phyloP scores from a whole-genome alignment of 2,888 invertebrate species.

The Chrysodeixis includens region DNA sequence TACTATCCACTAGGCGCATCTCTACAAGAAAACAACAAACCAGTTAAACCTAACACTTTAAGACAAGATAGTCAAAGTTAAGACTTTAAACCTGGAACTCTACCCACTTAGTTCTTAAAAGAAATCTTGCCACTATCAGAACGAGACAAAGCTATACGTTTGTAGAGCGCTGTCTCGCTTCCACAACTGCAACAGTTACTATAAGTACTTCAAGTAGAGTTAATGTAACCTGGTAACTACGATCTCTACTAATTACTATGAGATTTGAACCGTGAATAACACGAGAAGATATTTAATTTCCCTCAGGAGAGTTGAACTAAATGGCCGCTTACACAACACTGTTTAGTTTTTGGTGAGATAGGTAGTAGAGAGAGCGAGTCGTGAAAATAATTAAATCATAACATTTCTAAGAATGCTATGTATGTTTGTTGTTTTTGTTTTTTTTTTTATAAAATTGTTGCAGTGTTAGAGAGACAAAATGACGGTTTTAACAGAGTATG shows the following conservation, averaged over 20 bases:
- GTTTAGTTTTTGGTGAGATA: slow-evolving; percentile 16
- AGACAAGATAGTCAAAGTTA: neutral
- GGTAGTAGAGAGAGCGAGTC: neutral
- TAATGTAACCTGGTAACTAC: neutral
- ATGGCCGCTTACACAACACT: slow-evolving; percentile 23
- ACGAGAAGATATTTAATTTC: slow-evolving; percentile 24
- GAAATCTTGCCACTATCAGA: too few species aligned
- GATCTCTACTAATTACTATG: slow-evolving; percentile 7
- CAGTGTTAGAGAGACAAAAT: too few species aligned
- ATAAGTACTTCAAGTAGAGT: too few species aligned
- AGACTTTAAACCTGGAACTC: neutral
- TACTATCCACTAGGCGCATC: too few species aligned
- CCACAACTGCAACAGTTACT: too few species aligned
- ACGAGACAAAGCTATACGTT: too few species aligned
- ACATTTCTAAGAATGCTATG: neutral
- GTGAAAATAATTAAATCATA: neutral
- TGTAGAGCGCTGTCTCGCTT: too few species aligned
- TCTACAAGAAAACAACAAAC: neutral
- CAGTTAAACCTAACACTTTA: too few species aligned
- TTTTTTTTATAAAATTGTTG: too few species aligned
- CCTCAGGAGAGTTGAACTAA: slow-evolving; percentile 19
- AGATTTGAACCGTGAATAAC: slow-evolving; percentile 24
- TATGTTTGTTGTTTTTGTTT: too few species aligned
- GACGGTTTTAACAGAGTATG: too few species aligned
- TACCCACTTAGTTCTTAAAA: too few species aligned